Conservation (phyloP, 2,113 vertebrate species). For the Alethe castanea region DNA sequence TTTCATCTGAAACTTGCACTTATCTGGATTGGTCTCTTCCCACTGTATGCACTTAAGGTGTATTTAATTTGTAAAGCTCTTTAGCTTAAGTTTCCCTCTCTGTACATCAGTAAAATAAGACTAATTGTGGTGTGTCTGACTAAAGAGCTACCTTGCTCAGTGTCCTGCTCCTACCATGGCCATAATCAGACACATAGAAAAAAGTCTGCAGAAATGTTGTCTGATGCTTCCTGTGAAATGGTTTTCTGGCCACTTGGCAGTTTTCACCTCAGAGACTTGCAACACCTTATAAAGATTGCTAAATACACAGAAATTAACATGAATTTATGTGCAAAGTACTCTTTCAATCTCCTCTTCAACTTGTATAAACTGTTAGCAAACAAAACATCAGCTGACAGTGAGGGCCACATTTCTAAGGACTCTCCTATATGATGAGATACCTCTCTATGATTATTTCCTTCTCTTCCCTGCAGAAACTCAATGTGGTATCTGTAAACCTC, state of each 20-base stretch:
- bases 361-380: background rate
- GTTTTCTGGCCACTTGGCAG: background rate
- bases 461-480: background rate
- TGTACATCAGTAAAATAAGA: background rate
- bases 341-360: background rate
- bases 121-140: background rate
- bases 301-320: background rate
- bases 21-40: background rate
- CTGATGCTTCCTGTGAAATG: background rate
- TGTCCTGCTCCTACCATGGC: background rate
- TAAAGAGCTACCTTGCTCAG: background rate
- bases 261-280: background rate
- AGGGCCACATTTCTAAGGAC: background rate
- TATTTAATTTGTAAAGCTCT: background rate
- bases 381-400: background rate
- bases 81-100: background rate
- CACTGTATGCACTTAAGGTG: background rate
- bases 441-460: background rate
- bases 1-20: background rate
- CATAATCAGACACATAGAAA: background rate
- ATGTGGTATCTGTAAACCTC: accelerated
- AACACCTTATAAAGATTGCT: background rate
- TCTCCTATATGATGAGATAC: background rate
- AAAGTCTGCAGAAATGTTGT: background rate
- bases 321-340: background rate